A percentile compares a stretch with the other conserved stretches of the same genome.
These are phyloP conservation scores for Neogobius melanostomus DNA, from an alignment of 2,113 vertebrate species.

Conservation along the genomic window DNA sequence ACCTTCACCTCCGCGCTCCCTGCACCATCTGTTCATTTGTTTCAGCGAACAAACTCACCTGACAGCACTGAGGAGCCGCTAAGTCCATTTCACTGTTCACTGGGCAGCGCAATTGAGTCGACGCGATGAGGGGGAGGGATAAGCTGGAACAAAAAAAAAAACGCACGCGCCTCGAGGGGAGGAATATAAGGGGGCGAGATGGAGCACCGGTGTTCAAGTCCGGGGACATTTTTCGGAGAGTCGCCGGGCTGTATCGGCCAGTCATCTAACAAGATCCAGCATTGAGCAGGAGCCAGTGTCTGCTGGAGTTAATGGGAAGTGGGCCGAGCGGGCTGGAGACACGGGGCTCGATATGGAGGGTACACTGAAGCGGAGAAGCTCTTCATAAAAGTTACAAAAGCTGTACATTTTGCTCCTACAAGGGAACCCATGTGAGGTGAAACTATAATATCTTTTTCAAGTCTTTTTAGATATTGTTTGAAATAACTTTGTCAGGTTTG, in stretches of 20 bases:
- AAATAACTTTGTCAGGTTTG: too few species aligned
- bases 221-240: conserved; percentile 67
- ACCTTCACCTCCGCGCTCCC: conserved; percentile 40
- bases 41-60: conserved; percentile 75
- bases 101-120: conserved; percentile 74
- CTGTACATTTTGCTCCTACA: background rate
- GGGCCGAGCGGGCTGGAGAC: conserved; percentile 25
- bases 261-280: conserved; percentile 58
- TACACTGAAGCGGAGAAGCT: background rate
- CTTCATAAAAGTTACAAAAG: background rate
- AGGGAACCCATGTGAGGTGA: too few species aligned
- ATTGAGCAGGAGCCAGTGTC: conserved; percentile 20
- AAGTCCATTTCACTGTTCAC: conserved; percentile 79
- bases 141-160: conserved; percentile 75
- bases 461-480: too few species aligned
- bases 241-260: conserved; percentile 64
- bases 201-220: conserved; percentile 70
- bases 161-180: conserved; percentile 47
- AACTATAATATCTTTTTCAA: too few species aligned
- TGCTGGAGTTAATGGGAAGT: conserved; percentile 43
- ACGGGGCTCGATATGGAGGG: background rate
- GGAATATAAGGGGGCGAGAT: conserved; percentile 47
- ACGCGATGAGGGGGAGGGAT: conserved; percentile 72
- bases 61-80: conserved; percentile 73
- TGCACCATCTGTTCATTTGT: conserved; percentile 76